Evolutionary conservation across 2,888 invertebrate genomes (phyloP), one percentile per base, ranked within the genome.

Genomic region (Lymantria dispar): DNA sequence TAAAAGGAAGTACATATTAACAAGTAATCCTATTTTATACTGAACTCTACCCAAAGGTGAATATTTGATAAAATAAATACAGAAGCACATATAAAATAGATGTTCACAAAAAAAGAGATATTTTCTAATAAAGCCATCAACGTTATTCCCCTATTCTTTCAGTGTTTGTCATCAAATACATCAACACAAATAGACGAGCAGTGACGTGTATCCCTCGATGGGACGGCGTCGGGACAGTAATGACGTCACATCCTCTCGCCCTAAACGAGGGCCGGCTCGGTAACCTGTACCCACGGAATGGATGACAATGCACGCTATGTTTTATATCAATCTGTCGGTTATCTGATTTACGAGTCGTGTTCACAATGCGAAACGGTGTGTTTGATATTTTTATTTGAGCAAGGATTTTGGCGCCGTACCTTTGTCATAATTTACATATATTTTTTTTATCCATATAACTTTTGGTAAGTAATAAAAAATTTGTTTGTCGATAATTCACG

Each of bases 191-290:
- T 48, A 53, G 58, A 30, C 15, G 42, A 13, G 39, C 39, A 52
- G 54, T 70, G 72, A 74, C 68, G 64, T 58, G 57, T 49, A 60
- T 57, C 62, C 64, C 58, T 58, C 48, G 50, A 41, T 45, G 54
- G 49, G 54, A 49, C 55, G 51, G 50, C 69, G 74, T 70, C 64
- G 69, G 60, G 59, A 56, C 64, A 52, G 59, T 69, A 66, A 76
- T 82, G 80, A 78, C 80, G 77, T 81, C 80, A 83, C 70, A 71
- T 81, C 78, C 81, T 62, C 47, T 30, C 52, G 46, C 45, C 55
- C 48, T 51, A 47, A 55, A 55, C 56, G 54, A 56, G 58, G 44
- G 14, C 40, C 30, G 42, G 42, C 50, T 45, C 48, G 33, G 33
- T 42, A 45, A 48, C 42, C 47, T 45, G 22, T 40, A 47, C 41